These are phyloP conservation scores for Cirrhinus molitorella DNA, from an alignment of 2,797 vertebrate species.

Conservation along the genomic window DNA sequence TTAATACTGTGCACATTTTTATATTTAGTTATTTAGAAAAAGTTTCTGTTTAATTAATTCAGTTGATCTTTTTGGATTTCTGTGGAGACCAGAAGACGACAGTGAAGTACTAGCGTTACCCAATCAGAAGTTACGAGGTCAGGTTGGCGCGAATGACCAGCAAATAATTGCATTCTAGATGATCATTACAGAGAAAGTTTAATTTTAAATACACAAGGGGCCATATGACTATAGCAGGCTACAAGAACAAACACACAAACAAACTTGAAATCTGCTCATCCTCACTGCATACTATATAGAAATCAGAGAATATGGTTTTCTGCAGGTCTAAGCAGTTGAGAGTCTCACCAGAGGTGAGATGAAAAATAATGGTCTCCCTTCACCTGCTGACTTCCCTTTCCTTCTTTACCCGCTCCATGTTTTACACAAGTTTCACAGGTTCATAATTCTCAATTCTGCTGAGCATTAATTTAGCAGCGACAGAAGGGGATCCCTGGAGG, in stretches of 20 bases:
- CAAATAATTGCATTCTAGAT: conserved; percentile 37
- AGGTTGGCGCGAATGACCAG: too few species aligned
- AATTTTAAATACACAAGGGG: conserved; percentile 38
- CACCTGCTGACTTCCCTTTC: conserved; percentile 32
- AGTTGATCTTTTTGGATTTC: too few species aligned
- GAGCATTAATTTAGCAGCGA: conserved; percentile 66
- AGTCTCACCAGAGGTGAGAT: conserved; percentile 57
- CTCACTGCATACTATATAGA: conserved; percentile 14
- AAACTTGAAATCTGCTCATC: conserved; percentile 35
- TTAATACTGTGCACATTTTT: too few species aligned
- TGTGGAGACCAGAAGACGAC: too few species aligned
- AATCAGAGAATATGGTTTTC: conserved; percentile 53
- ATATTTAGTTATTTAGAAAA: too few species aligned
- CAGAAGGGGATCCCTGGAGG: conserved; percentile 52
- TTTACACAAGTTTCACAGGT: conserved; percentile 58
- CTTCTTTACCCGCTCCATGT: conserved; percentile 49
- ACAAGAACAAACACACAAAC: conserved; percentile 4
- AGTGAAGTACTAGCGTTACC: too few species aligned
- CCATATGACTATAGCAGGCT: conserved; percentile 29
- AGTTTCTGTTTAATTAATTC: too few species aligned
- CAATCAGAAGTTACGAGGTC: too few species aligned
- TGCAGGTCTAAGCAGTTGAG: conserved; percentile 53
- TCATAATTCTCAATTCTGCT: conserved; percentile 67
- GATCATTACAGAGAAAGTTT: conserved; percentile 35
- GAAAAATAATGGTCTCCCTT: conserved; percentile 60